phyloP scores from a whole-genome alignment of 2,797 vertebrate species.

The Myoxocephalus aenaeus region DNA sequence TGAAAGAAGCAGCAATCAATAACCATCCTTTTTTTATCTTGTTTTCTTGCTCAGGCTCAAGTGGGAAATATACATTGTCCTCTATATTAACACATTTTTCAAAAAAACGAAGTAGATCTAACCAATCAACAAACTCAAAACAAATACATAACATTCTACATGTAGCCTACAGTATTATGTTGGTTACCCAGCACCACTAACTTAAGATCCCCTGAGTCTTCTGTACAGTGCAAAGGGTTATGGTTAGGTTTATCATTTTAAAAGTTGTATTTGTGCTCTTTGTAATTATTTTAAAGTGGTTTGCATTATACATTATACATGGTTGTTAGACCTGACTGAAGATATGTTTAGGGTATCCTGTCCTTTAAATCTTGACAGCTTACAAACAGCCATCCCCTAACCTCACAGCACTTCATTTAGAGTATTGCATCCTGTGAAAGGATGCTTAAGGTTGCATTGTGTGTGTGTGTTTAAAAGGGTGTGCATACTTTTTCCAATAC shows the following conservation, averaged over 20 bases:
- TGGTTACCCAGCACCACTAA: not conserved
- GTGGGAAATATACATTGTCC: not conserved
- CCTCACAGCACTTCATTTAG: conserved; percentile 6
- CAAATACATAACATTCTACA: not conserved
- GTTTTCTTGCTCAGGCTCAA: conserved; percentile 10
- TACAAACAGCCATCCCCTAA: conserved; percentile 2
- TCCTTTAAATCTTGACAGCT: conserved; percentile 10
- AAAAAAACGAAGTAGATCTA: too few relatives aligned
- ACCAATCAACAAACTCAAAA: conserved; percentile 8
- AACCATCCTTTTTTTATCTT: conserved; percentile 9
- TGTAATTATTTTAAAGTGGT: conserved; percentile 21
- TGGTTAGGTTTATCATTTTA: not conserved
- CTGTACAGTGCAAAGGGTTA: not conserved
- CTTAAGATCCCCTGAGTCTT: not conserved
- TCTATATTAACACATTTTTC: not conserved
- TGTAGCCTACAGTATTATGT: not conserved
- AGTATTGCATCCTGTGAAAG: conserved; percentile 11
- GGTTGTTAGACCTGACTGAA: not conserved
- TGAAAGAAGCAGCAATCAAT: conserved; percentile 30
- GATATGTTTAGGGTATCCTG: conserved; percentile 18
- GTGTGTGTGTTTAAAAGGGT: conserved; percentile 2
- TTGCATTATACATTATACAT: conserved; percentile 11
- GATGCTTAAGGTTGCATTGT: conserved; percentile 5
- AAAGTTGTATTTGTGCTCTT: conserved; percentile 5
- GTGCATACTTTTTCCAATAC: conserved; percentile 10